Evolutionary conservation across 2,888 invertebrate species (phyloP).

Genomic region (Caenorhabditis sp.): DNA sequence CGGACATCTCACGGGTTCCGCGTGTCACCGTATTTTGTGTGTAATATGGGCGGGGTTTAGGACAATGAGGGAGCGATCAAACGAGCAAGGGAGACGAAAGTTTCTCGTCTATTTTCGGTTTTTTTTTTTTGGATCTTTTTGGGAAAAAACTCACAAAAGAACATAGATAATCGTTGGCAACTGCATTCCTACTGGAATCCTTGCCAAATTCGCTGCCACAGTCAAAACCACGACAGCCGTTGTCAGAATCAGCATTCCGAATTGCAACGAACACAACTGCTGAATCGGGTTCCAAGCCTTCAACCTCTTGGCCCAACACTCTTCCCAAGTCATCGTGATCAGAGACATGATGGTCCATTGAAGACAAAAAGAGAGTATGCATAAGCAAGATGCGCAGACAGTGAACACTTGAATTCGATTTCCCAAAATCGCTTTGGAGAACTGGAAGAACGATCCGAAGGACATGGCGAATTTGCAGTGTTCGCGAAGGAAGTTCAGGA

Average conservation of each 20-base stretch:
- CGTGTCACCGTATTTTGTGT: conserved; percentile 2
- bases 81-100: not conserved
- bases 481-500: conserved; percentile 67
- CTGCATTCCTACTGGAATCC: conserved; percentile 45
- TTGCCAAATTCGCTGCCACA: conserved; percentile 41
- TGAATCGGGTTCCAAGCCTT: conserved; percentile 60
- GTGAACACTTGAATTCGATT: conserved; percentile 57
- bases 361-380: conserved; percentile 53
- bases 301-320: conserved; percentile 58
- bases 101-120: not conserved
- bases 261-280: conserved; percentile 67
- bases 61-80: not conserved
- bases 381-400: conserved; percentile 56
- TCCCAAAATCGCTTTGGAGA: conserved; percentile 60
- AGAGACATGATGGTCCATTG: conserved; percentile 66
- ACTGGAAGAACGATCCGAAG: conserved; percentile 66
- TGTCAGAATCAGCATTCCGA: conserved; percentile 59
- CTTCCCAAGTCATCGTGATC: conserved; percentile 67
- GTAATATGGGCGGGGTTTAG: conserved; percentile 2
- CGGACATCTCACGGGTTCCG: conserved; percentile 17
- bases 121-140: not conserved
- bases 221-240: conserved; percentile 46
- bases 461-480: conserved; percentile 67
- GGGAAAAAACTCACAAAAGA: conserved; percentile 59
- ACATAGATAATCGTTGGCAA: conserved; percentile 59